phyloP scores from a whole-genome alignment of 2,888 invertebrate genomes.

The Hecatera dysodea region DNA sequence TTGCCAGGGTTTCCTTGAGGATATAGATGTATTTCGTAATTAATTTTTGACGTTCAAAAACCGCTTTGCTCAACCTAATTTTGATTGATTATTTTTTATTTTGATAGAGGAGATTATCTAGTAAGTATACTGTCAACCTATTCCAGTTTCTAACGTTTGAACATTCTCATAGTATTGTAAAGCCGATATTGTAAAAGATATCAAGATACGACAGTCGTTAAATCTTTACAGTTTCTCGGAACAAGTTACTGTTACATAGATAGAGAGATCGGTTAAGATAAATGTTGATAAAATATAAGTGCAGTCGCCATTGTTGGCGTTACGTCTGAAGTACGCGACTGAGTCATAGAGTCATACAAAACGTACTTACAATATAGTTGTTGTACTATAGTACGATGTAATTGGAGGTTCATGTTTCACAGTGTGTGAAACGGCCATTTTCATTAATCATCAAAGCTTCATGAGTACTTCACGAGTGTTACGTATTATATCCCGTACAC shows the following conservation, averaged over 20 bases:
- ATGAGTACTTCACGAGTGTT: constrained; percentile 1
- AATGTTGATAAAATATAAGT: constrained; percentile 31
- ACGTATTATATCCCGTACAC: too few relatives aligned
- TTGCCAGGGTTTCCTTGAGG: neutral
- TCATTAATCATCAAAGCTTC: neutral
- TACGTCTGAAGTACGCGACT: constrained; percentile 13
- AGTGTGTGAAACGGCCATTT: neutral
- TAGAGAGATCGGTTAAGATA: constrained; percentile 48
- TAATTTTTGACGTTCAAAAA: too few relatives aligned
- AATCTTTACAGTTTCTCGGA: constrained; percentile 42
- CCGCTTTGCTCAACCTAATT: too few relatives aligned
- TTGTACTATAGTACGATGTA: neutral
- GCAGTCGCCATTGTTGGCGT: constrained; percentile 36
- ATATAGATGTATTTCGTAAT: too few relatives aligned
- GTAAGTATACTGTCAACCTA: neutral
- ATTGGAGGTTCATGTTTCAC: neutral
- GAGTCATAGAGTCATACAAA: constrained; percentile 38
- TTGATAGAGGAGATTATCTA: neutral
- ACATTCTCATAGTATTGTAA: constrained; percentile 3
- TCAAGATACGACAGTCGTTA: constrained; percentile 46
- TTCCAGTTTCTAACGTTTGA: constrained; percentile 9
- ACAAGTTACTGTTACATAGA: constrained; percentile 31
- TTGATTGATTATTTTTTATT: too few relatives aligned
- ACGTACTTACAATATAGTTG: neutral
- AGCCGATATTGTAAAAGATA: constrained; percentile 29